Evolutionary conservation across 2,888 invertebrate genomes (phyloP), one percentile per base, ranked within the genome.

Genomic region (Hanleya hanleyi): DNA sequence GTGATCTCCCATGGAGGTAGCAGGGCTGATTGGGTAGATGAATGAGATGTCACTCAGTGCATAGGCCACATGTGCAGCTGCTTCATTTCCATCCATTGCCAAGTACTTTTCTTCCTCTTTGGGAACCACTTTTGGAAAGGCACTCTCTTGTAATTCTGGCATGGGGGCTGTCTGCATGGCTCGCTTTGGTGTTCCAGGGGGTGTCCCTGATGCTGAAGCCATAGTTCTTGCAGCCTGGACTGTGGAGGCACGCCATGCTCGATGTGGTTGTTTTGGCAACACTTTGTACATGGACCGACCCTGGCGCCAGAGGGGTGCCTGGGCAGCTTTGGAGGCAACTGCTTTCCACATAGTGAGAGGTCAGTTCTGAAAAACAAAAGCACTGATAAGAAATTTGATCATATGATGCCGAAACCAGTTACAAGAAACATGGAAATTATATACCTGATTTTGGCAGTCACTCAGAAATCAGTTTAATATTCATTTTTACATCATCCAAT

Each of bases 1-100:
- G 66, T 76, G 74, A 36, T 79, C 77, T 18, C 79, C 79, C 79
- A 79, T 79, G n/a, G 79, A 77, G 7, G 79, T 77, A 38, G 79
- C 79, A 18, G 79, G 79, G 26, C 71, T 73, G 66, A 79, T 79
- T 29, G 79, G 79, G 67, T 79, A 79, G 65, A 79, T 79, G 70
- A 77, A 77, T 1, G 79, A 77, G 51, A 79, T 77, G 67, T 79
- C 79, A 38, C 71, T 71, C 70, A 79, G 64, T 15, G 70, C 71
- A 50, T 79, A 79, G 29, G 79, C 79, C 22, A 79, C 71, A 66
- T 79, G 74, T 6, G 79, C 75, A 12, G 79, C 79, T 7, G 75
- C 75, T 47, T 79, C 77, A 61, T 77, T 77, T 18, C 79, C 79
- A 51, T 68, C 68, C 51, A 68, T 51, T 15, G 51, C 51, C 15